Percentiles rank a stretch among this genome's conserved stretches.
These are phyloP conservation scores for Diadumene lineata DNA, from an alignment of 92 coral and sea anemone species.

Conservation along the genomic window DNA sequence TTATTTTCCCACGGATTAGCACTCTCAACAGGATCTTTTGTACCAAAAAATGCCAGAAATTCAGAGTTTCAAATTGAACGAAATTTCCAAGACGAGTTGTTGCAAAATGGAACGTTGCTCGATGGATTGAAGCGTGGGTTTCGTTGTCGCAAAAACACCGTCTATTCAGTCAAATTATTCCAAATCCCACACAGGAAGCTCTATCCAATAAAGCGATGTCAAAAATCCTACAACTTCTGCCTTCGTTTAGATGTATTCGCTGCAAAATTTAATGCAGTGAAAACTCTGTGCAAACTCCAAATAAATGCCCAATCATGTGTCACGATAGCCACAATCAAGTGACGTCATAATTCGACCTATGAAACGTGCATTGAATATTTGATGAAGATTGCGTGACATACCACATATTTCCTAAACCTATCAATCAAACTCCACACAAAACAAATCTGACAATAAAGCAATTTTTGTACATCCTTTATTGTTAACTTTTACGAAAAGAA, in stretches of 20 bases:
- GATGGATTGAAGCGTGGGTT: not conserved
- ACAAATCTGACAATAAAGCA: not conserved
- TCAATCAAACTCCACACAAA: not conserved
- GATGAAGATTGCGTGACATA: constrained; percentile 2
- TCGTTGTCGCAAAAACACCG: not conserved
- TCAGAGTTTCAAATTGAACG: too few relatives aligned
- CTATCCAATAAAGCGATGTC: not conserved
- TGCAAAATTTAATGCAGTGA: not conserved
- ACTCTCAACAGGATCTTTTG: constrained; percentile 19
- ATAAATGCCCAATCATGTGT: constrained; percentile 3
- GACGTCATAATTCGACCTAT: not conserved
- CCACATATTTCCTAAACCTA: not conserved
- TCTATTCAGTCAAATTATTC: not conserved
- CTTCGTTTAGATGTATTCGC: not conserved
- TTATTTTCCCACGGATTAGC: constrained; percentile 4
- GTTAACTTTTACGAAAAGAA: too few relatives aligned
- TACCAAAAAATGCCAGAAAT: constrained; percentile 24
- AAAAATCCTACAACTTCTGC: not conserved
- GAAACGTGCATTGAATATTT: constrained; percentile 1
- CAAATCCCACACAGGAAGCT: not conserved
- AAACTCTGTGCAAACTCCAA: not conserved
- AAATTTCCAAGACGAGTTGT: too few relatives aligned
- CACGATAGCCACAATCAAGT: not conserved
- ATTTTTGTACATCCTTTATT: not conserved
- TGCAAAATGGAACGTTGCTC: not conserved